Evolutionary conservation across 2,113 vertebrate species (phyloP), one percentile per base, ranked within the genome.

Genomic region (Lycaon pictus): DNA sequence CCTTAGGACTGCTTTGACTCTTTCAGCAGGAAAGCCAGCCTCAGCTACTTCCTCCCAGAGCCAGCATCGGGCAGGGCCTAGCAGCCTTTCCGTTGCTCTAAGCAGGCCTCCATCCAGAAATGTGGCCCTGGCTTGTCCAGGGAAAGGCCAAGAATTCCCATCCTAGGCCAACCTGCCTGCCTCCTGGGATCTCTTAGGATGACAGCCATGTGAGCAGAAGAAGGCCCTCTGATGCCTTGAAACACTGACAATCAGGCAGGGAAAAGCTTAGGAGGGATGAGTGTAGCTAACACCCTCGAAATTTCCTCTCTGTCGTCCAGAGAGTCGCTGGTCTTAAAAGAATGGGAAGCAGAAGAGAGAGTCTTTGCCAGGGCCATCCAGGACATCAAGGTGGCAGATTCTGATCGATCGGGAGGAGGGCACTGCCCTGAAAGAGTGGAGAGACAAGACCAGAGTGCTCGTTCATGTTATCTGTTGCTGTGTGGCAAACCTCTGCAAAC

Each of bases 21-120:
- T 85, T 96, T 94, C 58, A 77, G 51, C 63, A 20, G 13, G 8
- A 90, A 87, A 74, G 43, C 20, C 53, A 77, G 93, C 71, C 84
- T 53, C 35, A 27, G 48, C 43, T 72, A 2, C 60, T 95, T 48
- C 16, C n/a, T 19, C 53, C 43, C 58, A 11, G 25, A 85, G 35
- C 29, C n/a, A 84, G 43, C 35, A 77, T 9, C 23, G 67, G 20
- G 58, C n/a, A 69, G 23, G 84, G 23, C 29, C 89, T 43, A 35
- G 12, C 32, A 67, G 27, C 17, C 22, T 96, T 93, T 76, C 63
- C 85, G 17, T 76, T 90, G 32, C 11, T 67, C 48, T 27, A 7
- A 69, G 60, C 29, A 82, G 48, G n/a, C 2, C 16, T 5, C 12
- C n/a, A 58, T 74, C 29, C 77, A 93, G 74, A 81, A 92, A 89